Percentiles rank a stretch among this genome's conserved stretches.
Evolutionary conservation across 2,113 vertebrate genomes (phyloP).

Genomic region (Paralichthys olivaceus): DNA sequence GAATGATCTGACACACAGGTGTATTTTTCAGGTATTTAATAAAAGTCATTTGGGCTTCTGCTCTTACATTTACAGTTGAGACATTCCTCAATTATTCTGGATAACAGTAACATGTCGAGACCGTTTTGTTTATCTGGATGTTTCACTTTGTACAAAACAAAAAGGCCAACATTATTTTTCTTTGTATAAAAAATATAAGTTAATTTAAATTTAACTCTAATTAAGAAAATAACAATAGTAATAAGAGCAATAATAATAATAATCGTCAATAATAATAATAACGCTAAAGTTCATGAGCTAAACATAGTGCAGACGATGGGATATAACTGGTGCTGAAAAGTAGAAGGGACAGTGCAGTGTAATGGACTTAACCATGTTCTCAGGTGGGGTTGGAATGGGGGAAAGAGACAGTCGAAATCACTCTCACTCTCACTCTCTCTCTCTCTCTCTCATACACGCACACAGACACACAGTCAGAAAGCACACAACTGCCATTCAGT

Average conservation of each 20-base stretch:
- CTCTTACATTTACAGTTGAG: slow-evolving; percentile 84
- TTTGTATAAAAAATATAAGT: slow-evolving; percentile 90
- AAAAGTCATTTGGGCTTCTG: slow-evolving; percentile 85
- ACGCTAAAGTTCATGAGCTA: slow-evolving; percentile 80
- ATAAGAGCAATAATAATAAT: slow-evolving; percentile 80
- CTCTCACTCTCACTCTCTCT: background rate
- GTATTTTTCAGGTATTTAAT: slow-evolving; percentile 82
- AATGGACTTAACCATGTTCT: slow-evolving; percentile 72
- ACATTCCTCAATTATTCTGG: slow-evolving; percentile 84
- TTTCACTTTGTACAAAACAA: slow-evolving; percentile 86
- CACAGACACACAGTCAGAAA: slow-evolving; percentile 21
- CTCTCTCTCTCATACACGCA: slow-evolving; percentile 13
- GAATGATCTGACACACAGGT: slow-evolving; percentile 11
- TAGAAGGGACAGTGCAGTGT: slow-evolving; percentile 79
- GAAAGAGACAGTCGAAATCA: slow-evolving; percentile 35
- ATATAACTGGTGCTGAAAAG: slow-evolving; percentile 81
- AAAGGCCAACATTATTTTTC: slow-evolving; percentile 82
- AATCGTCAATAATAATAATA: slow-evolving; percentile 73
- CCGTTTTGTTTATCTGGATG: slow-evolving; percentile 78
- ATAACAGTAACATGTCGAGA: slow-evolving; percentile 82
- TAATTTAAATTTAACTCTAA: slow-evolving; percentile 88
- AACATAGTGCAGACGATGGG: slow-evolving; percentile 86
- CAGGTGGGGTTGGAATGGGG: slow-evolving; percentile 45
- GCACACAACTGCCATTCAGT: slow-evolving; percentile 74
- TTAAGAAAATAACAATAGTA: slow-evolving; percentile 87